These are phyloP conservation scores for Zeugodacus cucurbitae DNA, from an alignment of 1,140 invertebrate species.

Conservation along the genomic window DNA sequence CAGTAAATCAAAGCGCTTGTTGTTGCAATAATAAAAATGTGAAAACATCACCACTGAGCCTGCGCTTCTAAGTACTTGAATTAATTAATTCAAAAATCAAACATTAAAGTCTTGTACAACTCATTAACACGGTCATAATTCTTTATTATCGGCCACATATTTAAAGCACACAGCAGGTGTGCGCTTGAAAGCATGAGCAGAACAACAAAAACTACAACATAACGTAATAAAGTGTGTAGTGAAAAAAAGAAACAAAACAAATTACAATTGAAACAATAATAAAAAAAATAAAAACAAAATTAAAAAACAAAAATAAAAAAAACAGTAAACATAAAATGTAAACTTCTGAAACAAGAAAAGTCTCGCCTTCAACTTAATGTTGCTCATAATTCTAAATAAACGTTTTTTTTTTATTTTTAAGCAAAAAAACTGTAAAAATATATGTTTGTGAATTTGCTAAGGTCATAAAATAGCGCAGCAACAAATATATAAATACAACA, in stretches of 20 bases:
- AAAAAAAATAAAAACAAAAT: neutral
- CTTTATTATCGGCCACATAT: constrained; percentile 26
- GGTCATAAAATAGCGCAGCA: neutral
- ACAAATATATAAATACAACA: neutral
- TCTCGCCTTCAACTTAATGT: neutral
- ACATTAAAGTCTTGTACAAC: constrained; percentile 27
- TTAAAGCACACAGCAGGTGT: neutral
- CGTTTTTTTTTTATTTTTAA: neutral
- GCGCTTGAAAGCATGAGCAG: neutral
- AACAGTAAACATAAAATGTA: neutral
- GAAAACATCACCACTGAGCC: neutral
- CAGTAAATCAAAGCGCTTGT: neutral
- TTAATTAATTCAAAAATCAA: constrained; percentile 32
- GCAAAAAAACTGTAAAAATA: neutral
- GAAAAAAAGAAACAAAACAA: neutral
- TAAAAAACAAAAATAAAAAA: neutral
- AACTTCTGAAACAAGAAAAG: neutral
- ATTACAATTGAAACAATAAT: neutral
- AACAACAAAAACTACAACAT: neutral
- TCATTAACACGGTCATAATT: constrained; percentile 33
- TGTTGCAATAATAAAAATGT: constrained; percentile 25
- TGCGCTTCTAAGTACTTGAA: neutral
- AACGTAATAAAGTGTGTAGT: no score
- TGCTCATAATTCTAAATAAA: neutral
- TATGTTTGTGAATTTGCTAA: neutral